Evolutionary conservation across 2,888 invertebrate species (phyloP).

Genomic region (Deroplatys truncata): DNA sequence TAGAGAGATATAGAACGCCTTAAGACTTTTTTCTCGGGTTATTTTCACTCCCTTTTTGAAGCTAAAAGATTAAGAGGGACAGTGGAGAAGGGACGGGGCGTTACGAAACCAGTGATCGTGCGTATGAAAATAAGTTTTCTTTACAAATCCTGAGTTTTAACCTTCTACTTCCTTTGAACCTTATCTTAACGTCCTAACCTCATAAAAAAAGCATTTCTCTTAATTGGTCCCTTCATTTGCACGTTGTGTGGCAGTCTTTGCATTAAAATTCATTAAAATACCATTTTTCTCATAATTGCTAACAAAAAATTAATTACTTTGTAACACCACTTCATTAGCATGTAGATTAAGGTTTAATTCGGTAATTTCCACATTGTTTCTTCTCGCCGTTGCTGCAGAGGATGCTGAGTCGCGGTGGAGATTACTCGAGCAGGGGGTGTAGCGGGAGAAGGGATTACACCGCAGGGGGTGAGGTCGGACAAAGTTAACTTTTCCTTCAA

Average conservation of each 20-base stretch:
- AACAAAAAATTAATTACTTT: slow-evolving; percentile 32
- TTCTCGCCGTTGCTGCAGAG: slow-evolving; percentile 13
- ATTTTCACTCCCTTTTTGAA: neutral
- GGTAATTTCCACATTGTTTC: slow-evolving; percentile 33
- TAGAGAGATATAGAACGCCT: neutral
- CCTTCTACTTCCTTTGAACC: neutral
- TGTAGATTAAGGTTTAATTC: slow-evolving; percentile 33
- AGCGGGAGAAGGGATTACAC: slow-evolving; percentile 20
- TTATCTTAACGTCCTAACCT: neutral
- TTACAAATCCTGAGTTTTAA: neutral
- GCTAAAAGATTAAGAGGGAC: neutral
- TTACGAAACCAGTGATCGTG: neutral
- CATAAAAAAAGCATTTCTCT: slow-evolving; percentile 20
- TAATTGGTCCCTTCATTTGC: slow-evolving; percentile 24
- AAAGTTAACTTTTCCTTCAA: slow-evolving; percentile 23
- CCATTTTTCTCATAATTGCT: slow-evolving; percentile 30
- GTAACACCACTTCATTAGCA: slow-evolving; percentile 33
- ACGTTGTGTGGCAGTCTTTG: slow-evolving; percentile 14
- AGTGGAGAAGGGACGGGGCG: neutral
- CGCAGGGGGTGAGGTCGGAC: slow-evolving; percentile 15
- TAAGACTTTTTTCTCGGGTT: neutral
- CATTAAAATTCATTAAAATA: slow-evolving; percentile 33
- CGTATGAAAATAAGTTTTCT: neutral
- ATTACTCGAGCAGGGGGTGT: neutral
- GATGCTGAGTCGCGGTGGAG: neutral